These are phyloP conservation scores for Botia kubotai DNA, from an alignment of 2,797 vertebrate species.

Conservation along the genomic window DNA sequence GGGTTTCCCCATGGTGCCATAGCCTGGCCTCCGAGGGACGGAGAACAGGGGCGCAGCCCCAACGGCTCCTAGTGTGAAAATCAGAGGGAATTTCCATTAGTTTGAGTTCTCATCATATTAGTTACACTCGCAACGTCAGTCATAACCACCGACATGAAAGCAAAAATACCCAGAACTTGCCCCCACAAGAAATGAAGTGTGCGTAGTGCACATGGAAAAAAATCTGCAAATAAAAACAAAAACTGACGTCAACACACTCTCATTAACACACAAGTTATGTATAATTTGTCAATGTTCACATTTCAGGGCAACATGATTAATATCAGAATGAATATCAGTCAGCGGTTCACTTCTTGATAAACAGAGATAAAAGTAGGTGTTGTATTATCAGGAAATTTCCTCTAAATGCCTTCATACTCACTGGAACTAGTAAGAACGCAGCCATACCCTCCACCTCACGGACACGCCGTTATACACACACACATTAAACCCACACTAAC, in stretches of 20 bases:
- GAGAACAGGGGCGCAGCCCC: constrained; percentile 92
- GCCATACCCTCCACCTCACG: constrained; percentile 11
- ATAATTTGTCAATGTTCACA: not conserved
- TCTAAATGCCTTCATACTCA: constrained; percentile 31
- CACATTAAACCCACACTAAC: not conserved
- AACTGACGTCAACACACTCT: not conserved
- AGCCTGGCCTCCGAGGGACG: constrained; percentile 93
- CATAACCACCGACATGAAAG: not conserved
- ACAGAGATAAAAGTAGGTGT: not conserved
- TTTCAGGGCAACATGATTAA: constrained; percentile 18
- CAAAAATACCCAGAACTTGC: not conserved
- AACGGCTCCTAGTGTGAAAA: constrained; percentile 84
- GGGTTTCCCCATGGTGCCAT: constrained; percentile 97
- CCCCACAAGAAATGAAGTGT: not conserved
- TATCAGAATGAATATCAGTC: not conserved
- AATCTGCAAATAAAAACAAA: not conserved
- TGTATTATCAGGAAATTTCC: constrained; percentile 11
- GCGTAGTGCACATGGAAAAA: not conserved
- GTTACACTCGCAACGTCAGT: not conserved
- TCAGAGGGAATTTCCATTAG: constrained; percentile 21
- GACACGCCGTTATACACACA: not conserved
- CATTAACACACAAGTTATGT: not conserved
- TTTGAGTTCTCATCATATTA: not conserved
- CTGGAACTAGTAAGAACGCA: constrained; percentile 4
- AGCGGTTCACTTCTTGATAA: not conserved